Evolutionary conservation across 2,113 vertebrate species (phyloP).

Genomic region (Diphyllodes magnificus): DNA sequence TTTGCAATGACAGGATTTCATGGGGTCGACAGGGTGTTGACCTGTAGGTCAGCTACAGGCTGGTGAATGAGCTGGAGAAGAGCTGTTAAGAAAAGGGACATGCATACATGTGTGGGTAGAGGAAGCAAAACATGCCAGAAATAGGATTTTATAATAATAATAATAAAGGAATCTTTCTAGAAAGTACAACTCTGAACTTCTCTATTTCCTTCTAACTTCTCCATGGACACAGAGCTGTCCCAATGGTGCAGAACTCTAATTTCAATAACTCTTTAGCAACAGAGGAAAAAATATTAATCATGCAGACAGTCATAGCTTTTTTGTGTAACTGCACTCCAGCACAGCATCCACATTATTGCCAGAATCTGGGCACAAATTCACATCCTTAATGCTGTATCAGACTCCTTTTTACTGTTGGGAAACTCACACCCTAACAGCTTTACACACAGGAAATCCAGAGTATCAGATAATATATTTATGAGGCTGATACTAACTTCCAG

Average conservation of each 20-base stretch:
- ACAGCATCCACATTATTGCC: background rate
- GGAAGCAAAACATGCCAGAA: background rate
- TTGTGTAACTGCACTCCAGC: background rate
- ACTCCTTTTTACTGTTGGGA: background rate
- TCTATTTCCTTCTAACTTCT: background rate
- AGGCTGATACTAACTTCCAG: background rate
- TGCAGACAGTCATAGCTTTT: background rate
- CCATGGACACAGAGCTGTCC: background rate
- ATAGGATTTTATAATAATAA: background rate
- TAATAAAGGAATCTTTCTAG: background rate
- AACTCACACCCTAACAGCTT: background rate
- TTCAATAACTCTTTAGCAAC: background rate
- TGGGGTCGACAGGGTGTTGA: background rate
- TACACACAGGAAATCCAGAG: background rate
- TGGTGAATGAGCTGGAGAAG: background rate
- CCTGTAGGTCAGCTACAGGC: background rate
- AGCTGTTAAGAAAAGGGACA: background rate
- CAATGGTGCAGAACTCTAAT: background rate
- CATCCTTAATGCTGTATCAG: background rate
- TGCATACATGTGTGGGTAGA: fast-evolving
- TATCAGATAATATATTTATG: background rate
- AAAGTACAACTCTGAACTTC: background rate
- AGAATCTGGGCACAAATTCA: background rate
- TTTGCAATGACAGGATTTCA: background rate
- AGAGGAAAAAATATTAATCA: background rate